These are phyloP conservation scores for Phainopepla nitens DNA, from an alignment of 2,113 vertebrate genomes.

Conservation along the genomic window DNA sequence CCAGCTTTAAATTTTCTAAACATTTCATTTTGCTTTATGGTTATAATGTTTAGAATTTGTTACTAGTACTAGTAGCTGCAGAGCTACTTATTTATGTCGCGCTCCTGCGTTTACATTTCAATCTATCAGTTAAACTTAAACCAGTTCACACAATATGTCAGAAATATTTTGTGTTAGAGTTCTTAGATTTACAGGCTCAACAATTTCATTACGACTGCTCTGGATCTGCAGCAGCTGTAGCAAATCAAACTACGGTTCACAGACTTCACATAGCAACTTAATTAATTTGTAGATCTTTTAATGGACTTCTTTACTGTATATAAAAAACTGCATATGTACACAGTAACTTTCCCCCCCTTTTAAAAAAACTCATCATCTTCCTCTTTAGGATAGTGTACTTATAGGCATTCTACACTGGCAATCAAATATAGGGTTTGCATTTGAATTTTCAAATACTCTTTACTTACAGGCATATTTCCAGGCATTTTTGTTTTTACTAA, in stretches of 20 bases:
- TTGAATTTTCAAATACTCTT: neutral
- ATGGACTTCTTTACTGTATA: neutral
- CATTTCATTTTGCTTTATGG: slow-evolving; percentile 37
- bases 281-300: neutral
- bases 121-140: slow-evolving; percentile 36
- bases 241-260: neutral
- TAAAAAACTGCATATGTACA: neutral
- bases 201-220: neutral
- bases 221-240: neutral
- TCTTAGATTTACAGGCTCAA: neutral
- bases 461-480: neutral
- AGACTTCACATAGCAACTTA: neutral
- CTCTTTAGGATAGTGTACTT: neutral
- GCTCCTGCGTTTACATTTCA: slow-evolving; percentile 54
- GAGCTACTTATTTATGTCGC: slow-evolving; percentile 61
- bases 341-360: fast-evolving
- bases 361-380: neutral
- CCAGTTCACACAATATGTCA: slow-evolving; percentile 5
- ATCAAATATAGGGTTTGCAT: neutral
- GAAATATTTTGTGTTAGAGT: neutral
- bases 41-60: slow-evolving; percentile 52
- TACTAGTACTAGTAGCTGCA: slow-evolving; percentile 32
- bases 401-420: neutral
- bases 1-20: slow-evolving; percentile 30
- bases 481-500: neutral